A percentile compares a stretch with the other conserved stretches of the same genome.
Evolutionary conservation across 1,140 invertebrate genomes (phyloP).

Genomic region (Sminthurides bifidus): DNA sequence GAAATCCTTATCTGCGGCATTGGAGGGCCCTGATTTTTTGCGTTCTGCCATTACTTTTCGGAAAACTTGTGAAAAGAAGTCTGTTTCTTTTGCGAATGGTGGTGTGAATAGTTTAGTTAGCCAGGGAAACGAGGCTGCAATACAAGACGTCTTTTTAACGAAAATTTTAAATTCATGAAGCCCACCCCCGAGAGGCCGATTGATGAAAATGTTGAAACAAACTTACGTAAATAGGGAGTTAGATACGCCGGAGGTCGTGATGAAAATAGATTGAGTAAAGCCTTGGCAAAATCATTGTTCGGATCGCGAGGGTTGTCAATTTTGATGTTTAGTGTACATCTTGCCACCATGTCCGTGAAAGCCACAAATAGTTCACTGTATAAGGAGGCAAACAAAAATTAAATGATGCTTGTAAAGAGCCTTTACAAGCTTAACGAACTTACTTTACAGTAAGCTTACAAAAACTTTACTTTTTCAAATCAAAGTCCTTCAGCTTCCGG

Average conservation of each 20-base stretch:
- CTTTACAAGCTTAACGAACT: not conserved
- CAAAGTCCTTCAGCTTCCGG: not conserved
- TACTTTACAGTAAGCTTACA: not conserved
- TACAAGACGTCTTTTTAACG: not conserved
- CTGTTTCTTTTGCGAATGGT: not conserved
- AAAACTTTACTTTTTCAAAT: not conserved
- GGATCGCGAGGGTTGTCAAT: slow-evolving; percentile 12
- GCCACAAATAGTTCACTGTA: slow-evolving; percentile 4
- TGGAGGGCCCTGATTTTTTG: slow-evolving; percentile 11
- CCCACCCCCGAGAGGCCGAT: not conserved
- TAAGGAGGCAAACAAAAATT: not conserved
- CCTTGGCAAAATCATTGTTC: slow-evolving; percentile 21
- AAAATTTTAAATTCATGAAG: too few species aligned
- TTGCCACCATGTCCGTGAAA: slow-evolving; percentile 16
- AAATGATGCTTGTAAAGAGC: not conserved
- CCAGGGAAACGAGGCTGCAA: slow-evolving; percentile 14
- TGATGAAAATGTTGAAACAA: not conserved
- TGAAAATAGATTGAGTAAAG: slow-evolving; percentile 10
- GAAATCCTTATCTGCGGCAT: slow-evolving; percentile 11
- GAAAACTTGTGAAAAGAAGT: slow-evolving; percentile 15
- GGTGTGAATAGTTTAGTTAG: not conserved
- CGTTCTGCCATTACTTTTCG: slow-evolving; percentile 1
- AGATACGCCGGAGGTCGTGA: slow-evolving; percentile 5
- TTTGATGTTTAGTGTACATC: slow-evolving; percentile 17
- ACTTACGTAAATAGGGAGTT: not conserved